A percentile compares a stretch with the other conserved stretches of the same genome.
Conservation (phyloP, 2,888 invertebrate species). For the Merodon equestris region DNA sequence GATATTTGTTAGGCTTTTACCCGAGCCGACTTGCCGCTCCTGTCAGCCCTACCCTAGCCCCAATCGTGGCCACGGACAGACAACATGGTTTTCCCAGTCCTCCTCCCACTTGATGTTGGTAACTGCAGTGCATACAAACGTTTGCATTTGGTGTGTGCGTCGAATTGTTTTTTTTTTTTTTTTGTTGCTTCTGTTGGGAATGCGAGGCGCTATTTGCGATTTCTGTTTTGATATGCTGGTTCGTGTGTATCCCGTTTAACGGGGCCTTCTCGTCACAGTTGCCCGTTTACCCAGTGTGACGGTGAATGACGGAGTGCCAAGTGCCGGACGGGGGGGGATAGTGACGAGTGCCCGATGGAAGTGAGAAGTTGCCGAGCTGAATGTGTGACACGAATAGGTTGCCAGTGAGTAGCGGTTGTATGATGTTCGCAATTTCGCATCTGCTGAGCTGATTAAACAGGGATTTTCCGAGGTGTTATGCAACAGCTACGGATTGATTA, state of each 20-base stretch:
- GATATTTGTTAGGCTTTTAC: slow-evolving; percentile 37
- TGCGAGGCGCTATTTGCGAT: slow-evolving; percentile 61
- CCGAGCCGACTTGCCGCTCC: slow-evolving; percentile 8
- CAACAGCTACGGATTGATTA: slow-evolving; percentile 37
- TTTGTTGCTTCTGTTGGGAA: slow-evolving; percentile 26
- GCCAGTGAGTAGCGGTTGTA: neutral
- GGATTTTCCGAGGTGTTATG: slow-evolving; percentile 49
- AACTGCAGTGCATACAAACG: neutral
- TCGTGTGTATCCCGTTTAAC: slow-evolving; percentile 54
- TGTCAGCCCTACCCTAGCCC: neutral
- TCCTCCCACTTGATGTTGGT: neutral
- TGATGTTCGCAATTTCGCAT: slow-evolving; percentile 34
- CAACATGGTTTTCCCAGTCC: no score
- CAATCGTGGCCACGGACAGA: neutral
- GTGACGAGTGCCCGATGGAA: no score
- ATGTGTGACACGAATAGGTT: slow-evolving; percentile 43
- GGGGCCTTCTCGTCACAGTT: slow-evolving; percentile 8
- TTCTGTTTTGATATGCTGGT: slow-evolving; percentile 66
- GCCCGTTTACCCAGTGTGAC: neutral
- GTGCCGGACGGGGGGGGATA: no score
- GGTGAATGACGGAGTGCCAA: neutral
- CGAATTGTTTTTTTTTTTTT: no score
- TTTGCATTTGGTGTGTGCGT: neutral
- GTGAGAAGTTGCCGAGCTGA: slow-evolving; percentile 13
- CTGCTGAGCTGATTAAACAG: slow-evolving; percentile 62